Evolutionary conservation across 2,797 vertebrate species (phyloP).

Genomic region (Sebastes trivittatus): DNA sequence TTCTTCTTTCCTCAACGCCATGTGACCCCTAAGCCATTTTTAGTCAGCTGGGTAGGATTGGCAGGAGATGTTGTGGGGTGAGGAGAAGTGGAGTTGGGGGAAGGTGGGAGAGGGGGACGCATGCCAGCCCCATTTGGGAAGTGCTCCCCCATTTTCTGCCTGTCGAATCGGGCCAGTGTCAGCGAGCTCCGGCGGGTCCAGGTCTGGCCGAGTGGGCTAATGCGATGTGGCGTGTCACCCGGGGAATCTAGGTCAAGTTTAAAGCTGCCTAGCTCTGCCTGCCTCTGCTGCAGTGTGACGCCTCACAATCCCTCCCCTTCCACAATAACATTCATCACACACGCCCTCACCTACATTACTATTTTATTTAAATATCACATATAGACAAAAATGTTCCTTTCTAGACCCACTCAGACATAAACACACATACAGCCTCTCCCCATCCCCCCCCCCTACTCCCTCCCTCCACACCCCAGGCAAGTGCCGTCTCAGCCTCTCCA

Average conservation of each 20-base stretch:
- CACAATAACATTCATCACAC: conserved; percentile 1
- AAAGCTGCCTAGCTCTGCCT: conserved; percentile 73
- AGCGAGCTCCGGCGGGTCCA: conserved; percentile 81
- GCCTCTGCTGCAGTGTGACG: conserved; percentile 72
- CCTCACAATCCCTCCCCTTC: conserved; percentile 44
- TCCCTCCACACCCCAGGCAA: conserved; percentile 55
- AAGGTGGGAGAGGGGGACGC: conserved; percentile 23
- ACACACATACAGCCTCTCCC: conserved; percentile 28
- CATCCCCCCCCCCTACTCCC: conserved; percentile 12
- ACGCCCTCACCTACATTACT: neutral
- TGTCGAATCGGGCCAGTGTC: conserved; percentile 84
- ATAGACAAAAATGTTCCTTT: neutral
- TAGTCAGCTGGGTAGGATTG: conserved; percentile 71
- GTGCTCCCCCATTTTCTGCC: conserved; percentile 85
- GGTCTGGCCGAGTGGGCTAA: conserved; percentile 83
- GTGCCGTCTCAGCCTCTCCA: conserved; percentile 63
- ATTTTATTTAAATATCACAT: neutral
- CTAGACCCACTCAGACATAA: conserved; percentile 34
- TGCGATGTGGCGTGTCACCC: conserved; percentile 86
- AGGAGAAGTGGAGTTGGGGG: neutral
- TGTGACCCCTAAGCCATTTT: conserved; percentile 55
- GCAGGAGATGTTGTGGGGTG: conserved; percentile 5
- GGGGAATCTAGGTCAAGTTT: conserved; percentile 92
- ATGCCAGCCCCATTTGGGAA: conserved; percentile 80
- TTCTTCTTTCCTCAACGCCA: neutral